Conservation (phyloP, 2,113 vertebrate genomes). For the Potamarius usumacintae region DNA sequence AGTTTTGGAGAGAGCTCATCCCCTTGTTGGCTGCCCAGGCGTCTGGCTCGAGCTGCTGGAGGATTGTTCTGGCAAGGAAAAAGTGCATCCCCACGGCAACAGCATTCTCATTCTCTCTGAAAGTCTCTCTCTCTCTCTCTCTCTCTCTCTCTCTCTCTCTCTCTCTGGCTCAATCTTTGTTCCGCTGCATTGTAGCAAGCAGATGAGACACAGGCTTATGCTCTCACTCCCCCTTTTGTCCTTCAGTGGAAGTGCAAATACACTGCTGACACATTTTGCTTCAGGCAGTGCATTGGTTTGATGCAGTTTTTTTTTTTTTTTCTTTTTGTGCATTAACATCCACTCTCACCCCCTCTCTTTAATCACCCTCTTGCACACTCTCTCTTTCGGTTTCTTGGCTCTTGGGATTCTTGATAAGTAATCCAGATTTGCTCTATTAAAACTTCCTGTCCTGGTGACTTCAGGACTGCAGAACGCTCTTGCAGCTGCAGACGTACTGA, state of each 20-base stretch:
- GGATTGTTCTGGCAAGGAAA: constrained; percentile 56
- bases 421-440: constrained; percentile 36
- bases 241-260: constrained; percentile 83
- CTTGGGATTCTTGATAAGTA: constrained; percentile 60
- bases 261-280: constrained; percentile 85
- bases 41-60: constrained; percentile 62
- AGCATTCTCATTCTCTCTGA: constrained; percentile 39
- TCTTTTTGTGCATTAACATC: constrained; percentile 74
- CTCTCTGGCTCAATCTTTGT: constrained; percentile 55
- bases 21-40: constrained; percentile 56
- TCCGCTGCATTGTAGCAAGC: constrained; percentile 65
- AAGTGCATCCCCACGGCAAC: constrained; percentile 65
- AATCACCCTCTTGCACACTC: constrained; percentile 41
- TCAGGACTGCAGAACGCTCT: neutral
- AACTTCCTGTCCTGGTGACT: constrained; percentile 17
- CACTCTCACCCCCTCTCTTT: constrained; percentile 52
- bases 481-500: constrained; percentile 39
- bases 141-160: constrained; percentile 38
- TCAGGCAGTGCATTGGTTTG: constrained; percentile 79
- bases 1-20: constrained; percentile 70
- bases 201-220: constrained; percentile 66
- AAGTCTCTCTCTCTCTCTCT: constrained; percentile 27
- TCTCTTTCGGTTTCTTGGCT: constrained; percentile 38
- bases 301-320: constrained; percentile 75
- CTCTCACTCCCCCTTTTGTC: constrained; percentile 79